phyloP scores from a whole-genome alignment of 2,888 invertebrate species.

The Agrochola litura region DNA sequence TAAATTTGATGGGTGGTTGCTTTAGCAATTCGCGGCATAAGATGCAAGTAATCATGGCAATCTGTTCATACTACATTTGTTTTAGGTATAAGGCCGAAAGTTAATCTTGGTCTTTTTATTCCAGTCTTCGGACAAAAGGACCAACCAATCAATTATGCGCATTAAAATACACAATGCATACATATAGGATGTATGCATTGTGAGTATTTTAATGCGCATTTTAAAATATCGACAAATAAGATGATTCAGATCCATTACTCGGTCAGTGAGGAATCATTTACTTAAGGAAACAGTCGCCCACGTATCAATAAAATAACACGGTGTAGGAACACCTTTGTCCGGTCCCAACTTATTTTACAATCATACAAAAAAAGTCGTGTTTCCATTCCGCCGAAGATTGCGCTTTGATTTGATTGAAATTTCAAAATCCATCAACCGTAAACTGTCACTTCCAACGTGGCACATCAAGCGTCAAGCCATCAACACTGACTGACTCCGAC shows the following conservation, averaged over 20 bases:
- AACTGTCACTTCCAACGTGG: constrained; percentile 9
- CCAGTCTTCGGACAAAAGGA: constrained; percentile 7
- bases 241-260: constrained; percentile 56
- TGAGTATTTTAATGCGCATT: constrained; percentile 9
- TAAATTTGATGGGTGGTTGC: constrained; percentile 11
- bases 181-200: not conserved
- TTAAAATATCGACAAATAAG: constrained; percentile 39
- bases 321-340: constrained; percentile 8
- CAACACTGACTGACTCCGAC: constrained; percentile 47
- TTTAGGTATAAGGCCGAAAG: not conserved
- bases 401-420: constrained; percentile 24
- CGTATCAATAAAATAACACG: constrained; percentile 29
- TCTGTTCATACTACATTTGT: constrained; percentile 10
- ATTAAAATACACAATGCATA: constrained; percentile 10
- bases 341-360: not conserved
- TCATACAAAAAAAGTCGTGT: not conserved
- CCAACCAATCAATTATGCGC: constrained; percentile 4
- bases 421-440: constrained; percentile 20
- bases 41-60: constrained; percentile 20
- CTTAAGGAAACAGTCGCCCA: constrained; percentile 39
- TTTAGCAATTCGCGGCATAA: not conserved
- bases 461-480: constrained; percentile 39
- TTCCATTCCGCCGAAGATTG: not conserved
- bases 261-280: constrained; percentile 61
- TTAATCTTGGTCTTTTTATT: constrained; percentile 7